These are phyloP conservation scores for Meles meles DNA, from an alignment of 2,113 vertebrate genomes.

Conservation along the genomic window DNA sequence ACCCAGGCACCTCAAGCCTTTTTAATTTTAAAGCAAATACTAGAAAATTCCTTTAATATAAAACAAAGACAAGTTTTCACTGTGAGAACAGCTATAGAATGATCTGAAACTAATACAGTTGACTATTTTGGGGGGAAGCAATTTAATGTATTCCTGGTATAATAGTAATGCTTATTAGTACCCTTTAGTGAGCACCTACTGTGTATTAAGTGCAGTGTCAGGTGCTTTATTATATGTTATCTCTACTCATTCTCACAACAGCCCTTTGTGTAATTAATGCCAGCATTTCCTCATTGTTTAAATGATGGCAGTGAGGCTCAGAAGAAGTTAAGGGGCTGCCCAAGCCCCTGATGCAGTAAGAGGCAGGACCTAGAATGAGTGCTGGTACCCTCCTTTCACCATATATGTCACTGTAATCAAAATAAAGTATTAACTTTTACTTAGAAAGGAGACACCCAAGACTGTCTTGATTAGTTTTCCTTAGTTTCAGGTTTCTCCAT, in stretches of 20 bases:
- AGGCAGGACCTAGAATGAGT: background rate
- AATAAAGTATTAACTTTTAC: background rate
- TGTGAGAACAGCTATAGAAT: background rate
- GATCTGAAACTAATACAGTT: background rate
- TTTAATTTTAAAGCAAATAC: conserved; percentile 31
- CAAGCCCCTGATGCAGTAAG: too few species aligned
- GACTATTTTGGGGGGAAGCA: background rate
- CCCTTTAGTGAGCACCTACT: background rate
- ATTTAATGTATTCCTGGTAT: background rate
- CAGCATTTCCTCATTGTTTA: background rate
- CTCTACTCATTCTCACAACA: background rate
- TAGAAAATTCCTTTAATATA: background rate
- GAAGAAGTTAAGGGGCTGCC: background rate
- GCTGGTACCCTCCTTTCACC: background rate
- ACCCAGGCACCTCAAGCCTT: background rate
- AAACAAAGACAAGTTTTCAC: background rate
- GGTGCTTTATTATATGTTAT: background rate
- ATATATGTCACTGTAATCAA: background rate
- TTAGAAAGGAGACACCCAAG: background rate
- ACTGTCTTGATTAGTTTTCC: background rate
- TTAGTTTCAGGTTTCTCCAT: conserved; percentile 3
- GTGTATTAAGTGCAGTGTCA: background rate
- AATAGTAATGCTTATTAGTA: background rate
- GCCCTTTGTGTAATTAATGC: background rate
- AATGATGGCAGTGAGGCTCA: background rate